A percentile compares a stretch with the other conserved stretches of the same genome.
phyloP scores from a whole-genome alignment of 2,797 vertebrate species.

The Pipistrellus kuhlii region DNA sequence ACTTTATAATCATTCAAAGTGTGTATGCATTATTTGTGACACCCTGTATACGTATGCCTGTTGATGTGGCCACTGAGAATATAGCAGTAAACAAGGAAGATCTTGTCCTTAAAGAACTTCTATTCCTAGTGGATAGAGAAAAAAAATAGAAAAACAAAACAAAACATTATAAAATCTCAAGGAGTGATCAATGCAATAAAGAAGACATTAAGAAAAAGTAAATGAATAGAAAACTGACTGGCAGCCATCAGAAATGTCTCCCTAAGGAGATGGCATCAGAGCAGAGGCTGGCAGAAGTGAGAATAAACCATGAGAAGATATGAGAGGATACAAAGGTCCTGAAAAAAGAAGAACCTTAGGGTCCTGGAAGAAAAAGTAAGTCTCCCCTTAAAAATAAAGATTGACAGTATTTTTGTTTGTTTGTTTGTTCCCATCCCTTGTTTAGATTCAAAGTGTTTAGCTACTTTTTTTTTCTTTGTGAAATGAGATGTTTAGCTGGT shows the following conservation, averaged over 20 bases:
- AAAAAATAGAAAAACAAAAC: background rate
- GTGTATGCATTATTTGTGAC: too few species aligned
- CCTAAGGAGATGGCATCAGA: background rate
- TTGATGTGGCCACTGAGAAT: background rate
- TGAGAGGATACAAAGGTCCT: background rate
- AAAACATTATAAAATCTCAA: background rate
- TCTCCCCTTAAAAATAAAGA: background rate
- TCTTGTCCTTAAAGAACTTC: background rate
- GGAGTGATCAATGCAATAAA: background rate
- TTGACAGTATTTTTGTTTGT: too few species aligned
- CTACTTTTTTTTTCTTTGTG: background rate
- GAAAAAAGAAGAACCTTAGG: background rate
- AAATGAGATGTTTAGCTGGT: background rate
- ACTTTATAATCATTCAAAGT: too few species aligned
- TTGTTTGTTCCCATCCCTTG: too few species aligned
- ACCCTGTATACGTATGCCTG: background rate
- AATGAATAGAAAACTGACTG: background rate
- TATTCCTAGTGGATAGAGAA: background rate
- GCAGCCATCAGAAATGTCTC: background rate
- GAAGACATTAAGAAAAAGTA: conserved; percentile 3
- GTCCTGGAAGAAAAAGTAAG: background rate
- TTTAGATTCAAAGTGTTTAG: background rate
- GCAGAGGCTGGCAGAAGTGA: background rate
- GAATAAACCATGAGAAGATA: background rate
- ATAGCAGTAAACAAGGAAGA: background rate